A percentile compares a stretch with the other conserved stretches of the same genome.
phyloP scores from a whole-genome alignment of 2,113 vertebrate species.

The Syngnathus scovelli region DNA sequence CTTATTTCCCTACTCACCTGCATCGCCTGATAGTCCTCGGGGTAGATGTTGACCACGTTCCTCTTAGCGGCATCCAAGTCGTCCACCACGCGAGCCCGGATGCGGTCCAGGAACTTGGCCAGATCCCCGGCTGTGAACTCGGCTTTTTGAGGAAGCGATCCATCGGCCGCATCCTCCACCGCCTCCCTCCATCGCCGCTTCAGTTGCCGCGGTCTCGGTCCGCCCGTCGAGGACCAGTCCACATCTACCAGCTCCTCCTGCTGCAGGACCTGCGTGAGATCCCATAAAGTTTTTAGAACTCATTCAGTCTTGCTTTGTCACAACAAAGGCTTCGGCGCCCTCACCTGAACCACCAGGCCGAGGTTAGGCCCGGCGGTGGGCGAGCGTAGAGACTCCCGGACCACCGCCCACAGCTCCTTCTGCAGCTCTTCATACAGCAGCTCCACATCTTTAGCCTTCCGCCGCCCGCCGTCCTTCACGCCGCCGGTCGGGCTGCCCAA shows the following conservation, averaged over 20 bases:
- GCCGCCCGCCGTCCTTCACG: constrained; percentile 63
- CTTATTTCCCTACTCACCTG: constrained; percentile 38
- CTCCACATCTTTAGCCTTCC: constrained; percentile 82
- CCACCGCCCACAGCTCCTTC: constrained; percentile 82
- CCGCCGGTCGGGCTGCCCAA: constrained; percentile 42
- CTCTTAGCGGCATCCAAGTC: constrained; percentile 76
- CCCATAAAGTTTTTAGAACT: neutral
- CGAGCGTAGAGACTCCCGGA: constrained; percentile 74
- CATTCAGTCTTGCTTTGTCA: neutral
- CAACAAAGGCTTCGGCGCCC: neutral
- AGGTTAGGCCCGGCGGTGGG: constrained; percentile 71
- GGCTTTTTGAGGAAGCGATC: constrained; percentile 63
- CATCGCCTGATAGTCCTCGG: constrained; percentile 74
- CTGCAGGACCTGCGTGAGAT: constrained; percentile 70
- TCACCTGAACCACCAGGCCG: constrained; percentile 74
- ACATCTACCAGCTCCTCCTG: constrained; percentile 77
- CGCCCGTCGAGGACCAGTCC: neutral
- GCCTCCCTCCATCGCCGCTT: constrained; percentile 77
- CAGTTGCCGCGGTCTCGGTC: constrained; percentile 67
- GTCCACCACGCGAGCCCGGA: constrained; percentile 70
- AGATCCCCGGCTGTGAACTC: constrained; percentile 61
- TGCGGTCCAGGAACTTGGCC: constrained; percentile 63
- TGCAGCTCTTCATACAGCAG: constrained; percentile 85
- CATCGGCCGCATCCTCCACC: constrained; percentile 63
- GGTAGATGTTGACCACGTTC: constrained; percentile 79